Evolutionary conservation across 2,797 vertebrate species (phyloP).

Genomic region (Psittacula echo): DNA sequence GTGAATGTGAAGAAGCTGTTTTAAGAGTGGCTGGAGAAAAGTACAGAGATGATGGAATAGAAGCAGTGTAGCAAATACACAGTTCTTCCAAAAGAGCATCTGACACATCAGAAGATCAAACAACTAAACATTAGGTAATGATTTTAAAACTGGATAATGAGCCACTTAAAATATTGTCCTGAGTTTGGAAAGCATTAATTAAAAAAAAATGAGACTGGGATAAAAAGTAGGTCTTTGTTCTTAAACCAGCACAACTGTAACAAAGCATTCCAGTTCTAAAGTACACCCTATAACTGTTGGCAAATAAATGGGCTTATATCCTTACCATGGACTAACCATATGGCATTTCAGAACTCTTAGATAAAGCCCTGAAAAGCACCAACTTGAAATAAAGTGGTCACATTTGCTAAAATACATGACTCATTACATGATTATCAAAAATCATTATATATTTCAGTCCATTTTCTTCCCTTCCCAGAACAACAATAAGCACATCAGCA

Average conservation of each 20-base stretch:
- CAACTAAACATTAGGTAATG: not conserved
- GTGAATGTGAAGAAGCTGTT: conserved; percentile 25
- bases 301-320: not conserved
- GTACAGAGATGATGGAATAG: not conserved
- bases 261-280: not conserved
- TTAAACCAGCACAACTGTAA: not conserved
- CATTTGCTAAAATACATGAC: not conserved
- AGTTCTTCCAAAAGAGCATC: not conserved
- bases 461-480: not conserved
- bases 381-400: not conserved
- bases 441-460: not conserved
- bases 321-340: not conserved
- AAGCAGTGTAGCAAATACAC: fast-evolving
- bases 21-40: not conserved
- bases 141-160: not conserved
- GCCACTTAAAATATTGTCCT: not conserved
- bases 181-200: not conserved
- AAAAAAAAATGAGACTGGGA: not conserved
- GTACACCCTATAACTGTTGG: not conserved
- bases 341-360: not conserved
- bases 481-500: fast-evolving
- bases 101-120: not conserved
- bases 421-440: not conserved
- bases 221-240: not conserved
- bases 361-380: not conserved